Evolutionary conservation across 2,113 vertebrate species (phyloP).

Genomic region (Dasyurus viverrinus): DNA sequence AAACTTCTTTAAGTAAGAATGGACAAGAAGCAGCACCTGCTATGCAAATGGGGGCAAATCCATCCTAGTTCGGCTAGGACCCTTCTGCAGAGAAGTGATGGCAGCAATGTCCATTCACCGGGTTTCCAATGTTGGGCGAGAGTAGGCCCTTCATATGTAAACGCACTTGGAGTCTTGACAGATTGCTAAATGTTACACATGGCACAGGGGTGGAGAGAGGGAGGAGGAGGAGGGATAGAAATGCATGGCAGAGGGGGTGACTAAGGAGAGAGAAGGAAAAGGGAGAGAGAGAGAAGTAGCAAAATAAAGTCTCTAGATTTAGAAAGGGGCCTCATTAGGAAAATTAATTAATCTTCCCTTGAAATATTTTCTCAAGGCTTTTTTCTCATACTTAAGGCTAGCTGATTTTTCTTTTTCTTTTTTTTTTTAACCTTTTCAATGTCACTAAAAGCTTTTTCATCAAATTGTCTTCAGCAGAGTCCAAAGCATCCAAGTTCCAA

Average conservation of each 20-base stretch:
- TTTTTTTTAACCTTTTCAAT: neutral
- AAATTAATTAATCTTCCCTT: neutral
- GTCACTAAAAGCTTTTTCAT: neutral
- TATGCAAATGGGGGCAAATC: conserved; percentile 89
- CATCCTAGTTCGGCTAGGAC: conserved; percentile 58
- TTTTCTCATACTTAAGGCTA: neutral
- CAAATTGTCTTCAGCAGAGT: neutral
- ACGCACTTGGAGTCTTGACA: conserved; percentile 66
- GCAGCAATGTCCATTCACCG: conserved; percentile 72
- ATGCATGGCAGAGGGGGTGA: neutral
- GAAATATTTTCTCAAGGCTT: neutral
- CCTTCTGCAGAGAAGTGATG: conserved; percentile 49
- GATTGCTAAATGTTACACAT: conserved; percentile 68
- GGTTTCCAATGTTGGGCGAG: conserved; percentile 50
- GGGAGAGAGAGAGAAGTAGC: neutral
- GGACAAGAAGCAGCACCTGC: conserved; percentile 88
- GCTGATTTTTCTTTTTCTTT: neutral
- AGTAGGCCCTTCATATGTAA: conserved; percentile 75
- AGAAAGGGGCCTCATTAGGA: neutral
- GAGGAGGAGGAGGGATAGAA: neutral
- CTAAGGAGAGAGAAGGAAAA: neutral
- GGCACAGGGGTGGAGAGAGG: neutral
- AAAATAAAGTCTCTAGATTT: neutral
- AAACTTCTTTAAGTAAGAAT: conserved; percentile 89
- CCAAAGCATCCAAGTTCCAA: neutral